Percentiles rank a stretch among this genome's conserved stretches.
Evolutionary conservation across 2,113 vertebrate species (phyloP).

Genomic region (Chaetura pelagica): DNA sequence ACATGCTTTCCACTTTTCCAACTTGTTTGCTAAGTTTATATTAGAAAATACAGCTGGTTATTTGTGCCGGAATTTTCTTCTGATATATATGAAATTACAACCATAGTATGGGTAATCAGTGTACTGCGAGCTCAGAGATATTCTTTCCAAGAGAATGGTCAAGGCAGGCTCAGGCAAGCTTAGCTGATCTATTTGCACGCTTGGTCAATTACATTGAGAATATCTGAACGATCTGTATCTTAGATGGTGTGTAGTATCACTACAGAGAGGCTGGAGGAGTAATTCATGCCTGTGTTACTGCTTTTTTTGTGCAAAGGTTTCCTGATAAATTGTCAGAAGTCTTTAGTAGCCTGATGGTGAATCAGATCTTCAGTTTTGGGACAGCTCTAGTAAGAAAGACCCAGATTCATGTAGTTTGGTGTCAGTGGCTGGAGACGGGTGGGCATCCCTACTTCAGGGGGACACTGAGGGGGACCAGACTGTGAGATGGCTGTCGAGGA

Average conservation of each 20-base stretch:
- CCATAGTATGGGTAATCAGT: neutral
- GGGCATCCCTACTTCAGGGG: neutral
- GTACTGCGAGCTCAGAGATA: neutral
- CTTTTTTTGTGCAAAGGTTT: neutral
- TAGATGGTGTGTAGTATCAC: neutral
- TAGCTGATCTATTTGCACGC: neutral
- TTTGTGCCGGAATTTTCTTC: neutral
- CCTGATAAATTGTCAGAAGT: neutral
- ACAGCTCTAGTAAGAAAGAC: neutral
- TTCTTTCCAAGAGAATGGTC: neutral
- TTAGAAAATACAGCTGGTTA: neutral
- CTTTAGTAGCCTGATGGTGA: neutral
- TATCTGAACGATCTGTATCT: neutral
- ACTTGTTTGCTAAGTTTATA: neutral
- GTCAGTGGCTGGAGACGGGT: neutral
- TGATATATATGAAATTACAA: neutral
- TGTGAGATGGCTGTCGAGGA: neutral
- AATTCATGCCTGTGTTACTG: neutral
- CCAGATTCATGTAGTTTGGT: neutral
- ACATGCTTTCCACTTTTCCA: neutral
- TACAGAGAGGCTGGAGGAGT: neutral
- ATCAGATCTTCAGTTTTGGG: neutral
- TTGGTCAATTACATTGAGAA: neutral
- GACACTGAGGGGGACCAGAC: neutral
- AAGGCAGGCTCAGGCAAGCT: neutral